Evolutionary conservation across 2,797 vertebrate species (phyloP), one percentile per base, ranked within the genome.

Genomic region (Pseudochirops corinnae): DNA sequence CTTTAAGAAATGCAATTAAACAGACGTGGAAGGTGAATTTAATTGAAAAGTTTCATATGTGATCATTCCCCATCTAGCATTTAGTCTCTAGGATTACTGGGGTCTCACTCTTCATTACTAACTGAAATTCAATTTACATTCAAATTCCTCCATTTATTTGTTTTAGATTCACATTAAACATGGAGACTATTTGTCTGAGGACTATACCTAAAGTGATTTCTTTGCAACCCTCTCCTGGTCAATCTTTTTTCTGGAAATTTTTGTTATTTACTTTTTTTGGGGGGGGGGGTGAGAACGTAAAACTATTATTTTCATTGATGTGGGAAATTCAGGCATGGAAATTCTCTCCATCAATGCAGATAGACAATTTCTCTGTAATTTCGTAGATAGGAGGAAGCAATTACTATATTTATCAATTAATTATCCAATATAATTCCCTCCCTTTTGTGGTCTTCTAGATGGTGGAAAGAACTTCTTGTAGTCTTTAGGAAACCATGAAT

Each of bases 21-120:
- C 58, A 91, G 91, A 96, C 91, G 91, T 33, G 26, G 90, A 94
- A 97, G 55, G 56, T 92, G 93, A 95, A 93, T 94, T 92, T 96
- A 58, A 93, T 94, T 95, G 67, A 33, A 74, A 67, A 55, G 57
- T 55, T 9, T 62, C 90, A 56, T 92, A 91, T 92, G 26, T 92
- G 67, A 56, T 90, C 18, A 94, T 55, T 33, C 95, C 6, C 93
- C 94, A 55, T 92, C 26, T 58, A 60, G 46, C 92, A 62, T 95
- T 95, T 91, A 91, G 93, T 94, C 94, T 96, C 58, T 91, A 56
- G 60, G 92, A 90, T 95, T 50, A 58, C 9, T 55, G 56, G 53
- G 52, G 74, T 62, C 93, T 93, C 39, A 95, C 62, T 93, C 94
- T 29, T 91, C 96, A 39, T 93, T 91, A 46, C 53, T 50, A 91